Evolutionary conservation across 2,888 invertebrate genomes (phyloP).

Genomic region (Abrostola triplasia): DNA sequence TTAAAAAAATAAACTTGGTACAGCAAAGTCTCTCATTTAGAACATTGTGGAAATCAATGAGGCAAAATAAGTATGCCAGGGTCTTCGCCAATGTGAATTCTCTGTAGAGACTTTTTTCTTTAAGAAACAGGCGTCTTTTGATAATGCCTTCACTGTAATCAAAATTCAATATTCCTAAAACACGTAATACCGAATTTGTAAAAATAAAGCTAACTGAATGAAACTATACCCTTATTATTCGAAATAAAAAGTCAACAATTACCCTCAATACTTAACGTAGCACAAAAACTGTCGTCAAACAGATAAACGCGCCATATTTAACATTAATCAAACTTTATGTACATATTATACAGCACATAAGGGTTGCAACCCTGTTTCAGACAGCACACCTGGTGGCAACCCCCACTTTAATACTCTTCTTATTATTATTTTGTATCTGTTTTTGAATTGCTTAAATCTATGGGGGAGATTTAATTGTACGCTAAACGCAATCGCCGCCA

Average conservation of each 20-base stretch:
- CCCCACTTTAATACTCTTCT: constrained; percentile 78
- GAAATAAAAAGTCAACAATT: constrained; percentile 8
- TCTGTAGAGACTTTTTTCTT: no score
- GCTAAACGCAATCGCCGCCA: constrained; percentile 79
- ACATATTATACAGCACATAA: constrained; percentile 70
- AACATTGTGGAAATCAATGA: no score
- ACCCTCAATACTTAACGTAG: constrained; percentile 26
- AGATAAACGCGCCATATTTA: constrained; percentile 59
- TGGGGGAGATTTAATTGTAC: constrained; percentile 86
- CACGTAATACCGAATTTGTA: no score
- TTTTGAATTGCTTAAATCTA: constrained; percentile 84
- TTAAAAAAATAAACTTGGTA: no score
- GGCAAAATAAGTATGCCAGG: no score
- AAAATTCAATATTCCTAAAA: no score
- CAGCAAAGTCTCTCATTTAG: no score
- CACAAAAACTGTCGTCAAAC: constrained; percentile 44
- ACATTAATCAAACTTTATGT: constrained; percentile 75
- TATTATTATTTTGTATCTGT: constrained; percentile 88
- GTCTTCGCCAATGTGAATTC: no score
- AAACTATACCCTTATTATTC: constrained; percentile 11
- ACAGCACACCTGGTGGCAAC: constrained; percentile 81
- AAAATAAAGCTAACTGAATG: no score
- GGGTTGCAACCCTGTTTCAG: constrained; percentile 76
- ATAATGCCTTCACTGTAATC: no score
- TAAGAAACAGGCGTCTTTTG: no score